phyloP scores from a whole-genome alignment of 2,113 vertebrate genomes.

The Catagonus wagneri region DNA sequence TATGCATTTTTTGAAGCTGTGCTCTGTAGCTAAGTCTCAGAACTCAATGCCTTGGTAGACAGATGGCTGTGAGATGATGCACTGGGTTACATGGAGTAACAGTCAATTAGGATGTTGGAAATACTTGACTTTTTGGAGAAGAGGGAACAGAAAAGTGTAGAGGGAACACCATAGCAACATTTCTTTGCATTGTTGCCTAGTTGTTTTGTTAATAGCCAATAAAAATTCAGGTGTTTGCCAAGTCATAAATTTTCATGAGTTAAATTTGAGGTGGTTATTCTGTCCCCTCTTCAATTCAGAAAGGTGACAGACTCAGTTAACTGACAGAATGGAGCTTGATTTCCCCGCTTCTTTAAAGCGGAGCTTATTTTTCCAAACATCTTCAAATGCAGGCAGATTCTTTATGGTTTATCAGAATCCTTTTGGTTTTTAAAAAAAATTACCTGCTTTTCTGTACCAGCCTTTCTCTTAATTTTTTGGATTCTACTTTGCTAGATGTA shows the following conservation, averaged over 20 bases:
- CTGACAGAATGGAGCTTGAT: slow-evolving; percentile 24
- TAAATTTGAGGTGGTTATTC: slow-evolving; percentile 27
- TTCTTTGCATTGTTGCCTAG: slow-evolving; percentile 5
- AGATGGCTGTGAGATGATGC: neutral
- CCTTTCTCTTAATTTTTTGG: neutral
- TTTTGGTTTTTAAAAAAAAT: slow-evolving; percentile 39
- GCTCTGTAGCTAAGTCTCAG: slow-evolving; percentile 48
- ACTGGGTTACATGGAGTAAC: neutral
- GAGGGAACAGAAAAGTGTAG: neutral
- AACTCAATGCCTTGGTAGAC: neutral
- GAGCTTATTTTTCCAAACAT: slow-evolving; percentile 39
- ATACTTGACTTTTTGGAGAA: slow-evolving; percentile 19
- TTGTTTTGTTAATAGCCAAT: slow-evolving; percentile 35
- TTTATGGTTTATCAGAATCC: neutral
- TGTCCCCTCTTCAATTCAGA: slow-evolving; percentile 29
- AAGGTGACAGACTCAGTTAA: slow-evolving; percentile 32
- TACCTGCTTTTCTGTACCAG: slow-evolving; percentile 9
- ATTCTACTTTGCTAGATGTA: neutral
- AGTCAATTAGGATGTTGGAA: neutral
- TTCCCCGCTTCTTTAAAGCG: neutral
- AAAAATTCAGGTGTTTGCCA: neutral
- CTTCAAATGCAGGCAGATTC: neutral
- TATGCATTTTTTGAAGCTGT: slow-evolving; percentile 15
- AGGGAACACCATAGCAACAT: neutral
- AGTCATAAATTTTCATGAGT: slow-evolving; percentile 40